Conservation (phyloP, 2,888 invertebrate genomes). For the Hoplodrina blanda region DNA sequence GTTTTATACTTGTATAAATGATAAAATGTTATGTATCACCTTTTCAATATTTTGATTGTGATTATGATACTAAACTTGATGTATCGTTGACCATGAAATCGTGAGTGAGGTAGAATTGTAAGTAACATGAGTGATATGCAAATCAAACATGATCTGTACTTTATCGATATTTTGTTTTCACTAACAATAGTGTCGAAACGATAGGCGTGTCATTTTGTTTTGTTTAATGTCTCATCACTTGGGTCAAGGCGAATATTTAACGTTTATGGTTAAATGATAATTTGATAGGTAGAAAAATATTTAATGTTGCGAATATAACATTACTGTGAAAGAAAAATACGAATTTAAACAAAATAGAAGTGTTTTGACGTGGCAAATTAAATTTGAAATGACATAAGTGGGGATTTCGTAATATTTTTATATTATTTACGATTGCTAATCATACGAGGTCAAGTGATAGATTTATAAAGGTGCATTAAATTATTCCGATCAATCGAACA, state of each 20-base stretch:
- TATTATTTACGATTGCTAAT: conserved; percentile 55
- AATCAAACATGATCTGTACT: conserved; percentile 63
- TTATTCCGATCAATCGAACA: conserved; percentile 75
- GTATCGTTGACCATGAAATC: conserved; percentile 60
- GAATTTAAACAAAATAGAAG: conserved; percentile 16
- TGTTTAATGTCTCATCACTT: conserved; percentile 59
- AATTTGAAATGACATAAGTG: conserved; percentile 46
- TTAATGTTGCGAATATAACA: conserved; percentile 29
- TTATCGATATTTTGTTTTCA: conserved; percentile 69
- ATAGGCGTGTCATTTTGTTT: conserved; percentile 64
- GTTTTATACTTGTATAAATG: conserved; percentile 24
- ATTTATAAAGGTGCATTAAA: conserved; percentile 69
- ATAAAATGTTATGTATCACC: conserved; percentile 49
- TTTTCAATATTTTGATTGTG: conserved; percentile 42
- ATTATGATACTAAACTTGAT: conserved; percentile 52
- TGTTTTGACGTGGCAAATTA: conserved; percentile 35
- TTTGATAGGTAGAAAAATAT: conserved; percentile 56
- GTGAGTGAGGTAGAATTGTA: conserved; percentile 36
- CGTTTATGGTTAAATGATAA: conserved; percentile 55
- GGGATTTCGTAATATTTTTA: conserved; percentile 51
- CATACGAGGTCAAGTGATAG: conserved; percentile 60
- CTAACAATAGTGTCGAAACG: conserved; percentile 69
- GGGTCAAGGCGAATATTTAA: conserved; percentile 58
- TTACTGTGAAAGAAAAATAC: conserved; percentile 28
- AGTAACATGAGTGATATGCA: conserved; percentile 65